phyloP scores from a whole-genome alignment of 2,888 invertebrate genomes.

The Athetis lepigone region DNA sequence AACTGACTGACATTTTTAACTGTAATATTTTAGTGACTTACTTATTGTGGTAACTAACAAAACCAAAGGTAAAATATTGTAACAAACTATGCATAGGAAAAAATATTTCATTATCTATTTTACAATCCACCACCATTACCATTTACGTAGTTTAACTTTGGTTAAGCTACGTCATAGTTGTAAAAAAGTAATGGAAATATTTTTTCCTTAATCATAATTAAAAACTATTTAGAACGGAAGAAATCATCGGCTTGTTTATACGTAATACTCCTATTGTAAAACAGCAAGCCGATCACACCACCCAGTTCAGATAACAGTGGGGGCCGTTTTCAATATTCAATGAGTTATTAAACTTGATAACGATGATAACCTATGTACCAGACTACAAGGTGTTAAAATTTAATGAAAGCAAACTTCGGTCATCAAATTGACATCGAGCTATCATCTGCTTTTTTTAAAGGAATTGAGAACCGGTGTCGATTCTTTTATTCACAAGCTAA shows the following conservation, averaged over 20 bases:
- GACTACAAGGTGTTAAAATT: constrained; percentile 29
- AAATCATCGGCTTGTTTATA: not conserved
- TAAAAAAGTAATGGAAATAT: not conserved
- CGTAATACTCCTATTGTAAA: constrained; percentile 7
- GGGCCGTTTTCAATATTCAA: constrained; percentile 20
- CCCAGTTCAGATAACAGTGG: constrained; percentile 35
- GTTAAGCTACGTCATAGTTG: no score
- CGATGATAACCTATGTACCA: not conserved
- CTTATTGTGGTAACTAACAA: no score
- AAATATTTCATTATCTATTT: no score
- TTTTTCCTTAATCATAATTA: constrained; percentile 12
- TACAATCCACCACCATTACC: no score
- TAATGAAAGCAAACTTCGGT: no score
- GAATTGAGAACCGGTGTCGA: no score
- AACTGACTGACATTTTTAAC: not conserved
- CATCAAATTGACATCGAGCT: no score
- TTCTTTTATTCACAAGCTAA: no score
- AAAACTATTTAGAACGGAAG: not conserved
- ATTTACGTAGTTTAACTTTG: no score
- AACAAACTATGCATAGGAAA: no score
- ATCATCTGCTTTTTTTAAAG: no score
- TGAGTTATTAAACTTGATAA: constrained; percentile 43
- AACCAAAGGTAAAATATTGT: no score
- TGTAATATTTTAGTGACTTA: not conserved
- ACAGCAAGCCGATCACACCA: constrained; percentile 44